Conservation (phyloP, 2,113 vertebrate species). For the Lycaon pictus region DNA sequence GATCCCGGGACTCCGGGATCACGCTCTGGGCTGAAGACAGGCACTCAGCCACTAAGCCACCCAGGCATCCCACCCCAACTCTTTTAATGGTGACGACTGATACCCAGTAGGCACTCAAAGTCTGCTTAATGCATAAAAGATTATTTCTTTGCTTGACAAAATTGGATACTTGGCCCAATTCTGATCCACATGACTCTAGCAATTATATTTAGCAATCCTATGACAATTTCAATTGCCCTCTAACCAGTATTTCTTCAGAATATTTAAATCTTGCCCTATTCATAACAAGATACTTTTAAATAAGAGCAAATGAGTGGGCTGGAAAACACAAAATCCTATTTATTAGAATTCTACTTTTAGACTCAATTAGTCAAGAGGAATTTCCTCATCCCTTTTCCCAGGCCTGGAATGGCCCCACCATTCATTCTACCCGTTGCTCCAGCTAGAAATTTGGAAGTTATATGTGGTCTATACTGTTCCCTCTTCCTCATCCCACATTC, state of each 20-base stretch:
- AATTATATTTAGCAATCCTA: background rate
- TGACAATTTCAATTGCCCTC: background rate
- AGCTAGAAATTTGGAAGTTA: background rate
- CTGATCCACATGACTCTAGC: background rate
- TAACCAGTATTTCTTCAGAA: constrained; percentile 38
- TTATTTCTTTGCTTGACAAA: constrained; percentile 10
- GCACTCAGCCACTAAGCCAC: too few relatives aligned
- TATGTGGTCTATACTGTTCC: background rate
- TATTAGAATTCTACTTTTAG: background rate
- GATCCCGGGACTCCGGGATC: too few relatives aligned
- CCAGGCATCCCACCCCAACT: background rate
- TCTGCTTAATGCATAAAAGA: background rate
- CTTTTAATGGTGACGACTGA: background rate
- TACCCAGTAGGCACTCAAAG: background rate
- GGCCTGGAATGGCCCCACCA: background rate
- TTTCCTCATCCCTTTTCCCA: background rate
- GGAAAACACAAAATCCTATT: background rate
- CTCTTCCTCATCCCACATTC: background rate
- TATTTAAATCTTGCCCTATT: constrained; percentile 53
- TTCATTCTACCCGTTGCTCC: background rate
- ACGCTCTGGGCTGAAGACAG: too few relatives aligned
- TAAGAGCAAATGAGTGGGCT: background rate
- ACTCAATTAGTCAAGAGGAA: background rate
- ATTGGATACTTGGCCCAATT: background rate
- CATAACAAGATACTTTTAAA: background rate